Base-by-base conservation (phyloP, 2,888 invertebrate genomes). In the Thera obeliscata region DNA sequence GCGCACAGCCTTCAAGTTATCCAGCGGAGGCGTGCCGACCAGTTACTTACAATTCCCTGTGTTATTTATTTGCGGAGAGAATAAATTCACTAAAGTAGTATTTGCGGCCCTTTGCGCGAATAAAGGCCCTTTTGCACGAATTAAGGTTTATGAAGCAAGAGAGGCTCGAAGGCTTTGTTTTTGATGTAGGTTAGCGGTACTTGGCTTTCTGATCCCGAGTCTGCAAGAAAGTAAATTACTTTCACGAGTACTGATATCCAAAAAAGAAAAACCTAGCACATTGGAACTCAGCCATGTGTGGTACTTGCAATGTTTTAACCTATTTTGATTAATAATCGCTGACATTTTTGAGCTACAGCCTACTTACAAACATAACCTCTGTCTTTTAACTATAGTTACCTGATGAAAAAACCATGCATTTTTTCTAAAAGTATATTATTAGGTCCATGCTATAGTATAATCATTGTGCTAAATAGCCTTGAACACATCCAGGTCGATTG, bases 41-140 rank as follows among this genome's bases (percentile, higher is more conserved):
- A 83, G 84, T 89, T 87, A 87, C 87, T 89, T 87, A 87, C 88
- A 88, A 88, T 89, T 84, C 82, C 84, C 79, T 73, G 68, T 77
- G 70, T 72, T 89, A 90, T 91, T 89, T 91, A 91, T 88, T 88
- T 84, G 82, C 76, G 77, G 79, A 79, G 79, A 83, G 85, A 86
- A 91, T 91, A 90, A 88, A 90, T 90, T 90, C 77, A 77, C 78
- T 82, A 82, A 68, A 75, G 75, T 69, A 71, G 72, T 72, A 71
- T 73, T 72, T 75, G 74, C 68, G 72, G 72, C 67, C 66, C 69
- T 43, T 64, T 63, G 48, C 60, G 67, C 71, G 66, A 68, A 68
- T 68, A 68, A 68, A 68, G 61, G 68, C 64, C 67, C 65, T 71
- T 50, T 68, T 68, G 68, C 61, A 57, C 54, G 72, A 72, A 73